Percentiles rank a stretch among this genome's conserved stretches.
Evolutionary conservation across 2,888 invertebrate species (phyloP).

Genomic region (Aphodius granarius): DNA sequence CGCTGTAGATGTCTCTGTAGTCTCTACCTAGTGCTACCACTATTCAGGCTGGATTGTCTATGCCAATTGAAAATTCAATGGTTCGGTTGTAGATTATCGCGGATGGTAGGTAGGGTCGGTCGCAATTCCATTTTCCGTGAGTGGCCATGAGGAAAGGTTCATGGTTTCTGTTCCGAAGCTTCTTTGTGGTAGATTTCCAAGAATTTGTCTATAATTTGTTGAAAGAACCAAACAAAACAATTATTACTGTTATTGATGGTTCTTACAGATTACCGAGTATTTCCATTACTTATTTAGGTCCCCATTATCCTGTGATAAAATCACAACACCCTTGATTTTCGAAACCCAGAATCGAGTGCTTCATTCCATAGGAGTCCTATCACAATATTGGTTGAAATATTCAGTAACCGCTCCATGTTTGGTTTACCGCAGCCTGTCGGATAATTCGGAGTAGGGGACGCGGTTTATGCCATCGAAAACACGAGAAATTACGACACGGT

Average conservation of each 20-base stretch:
- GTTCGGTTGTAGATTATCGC: not conserved
- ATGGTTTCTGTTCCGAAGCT: not conserved
- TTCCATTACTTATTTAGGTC: too few species aligned
- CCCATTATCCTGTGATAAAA: too few species aligned
- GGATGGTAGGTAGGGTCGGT: not conserved
- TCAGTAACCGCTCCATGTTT: not conserved
- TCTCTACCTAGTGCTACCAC: not conserved
- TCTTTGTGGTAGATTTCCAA: too few species aligned
- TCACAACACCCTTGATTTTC: too few species aligned
- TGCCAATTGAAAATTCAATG: not conserved
- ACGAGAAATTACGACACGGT: slow-evolving; percentile 7
- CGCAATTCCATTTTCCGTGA: not conserved
- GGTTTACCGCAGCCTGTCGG: not conserved
- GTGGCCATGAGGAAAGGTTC: not conserved
- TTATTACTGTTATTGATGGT: too few species aligned
- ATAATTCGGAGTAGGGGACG: not conserved
- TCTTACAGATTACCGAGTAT: too few species aligned
- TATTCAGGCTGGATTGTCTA: not conserved
- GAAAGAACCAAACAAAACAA: too few species aligned
- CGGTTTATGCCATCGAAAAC: not conserved
- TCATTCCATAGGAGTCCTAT: too few species aligned
- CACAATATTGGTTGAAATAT: not conserved
- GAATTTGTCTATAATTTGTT: too few species aligned
- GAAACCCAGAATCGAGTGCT: too few species aligned
- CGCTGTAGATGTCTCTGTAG: not conserved